Conservation (phyloP, 2,888 invertebrate genomes). For the Leptinotarsa juncta region DNA sequence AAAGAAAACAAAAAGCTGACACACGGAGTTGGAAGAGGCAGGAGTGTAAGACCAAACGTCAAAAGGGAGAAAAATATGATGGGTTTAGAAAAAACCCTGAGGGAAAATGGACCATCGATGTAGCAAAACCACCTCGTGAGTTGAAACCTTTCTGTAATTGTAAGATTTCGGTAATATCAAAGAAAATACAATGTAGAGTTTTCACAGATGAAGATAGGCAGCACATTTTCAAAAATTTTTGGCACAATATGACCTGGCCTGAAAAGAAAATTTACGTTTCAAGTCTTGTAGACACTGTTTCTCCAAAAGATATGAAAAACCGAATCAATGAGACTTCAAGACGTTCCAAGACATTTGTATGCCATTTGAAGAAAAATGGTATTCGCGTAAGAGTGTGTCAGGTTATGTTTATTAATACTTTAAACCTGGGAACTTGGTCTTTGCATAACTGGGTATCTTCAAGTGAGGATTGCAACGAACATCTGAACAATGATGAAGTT, state of each 20-base stretch:
- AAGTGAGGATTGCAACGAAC: slow-evolving; percentile 1
- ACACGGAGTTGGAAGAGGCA: slow-evolving; percentile 12
- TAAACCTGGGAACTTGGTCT: slow-evolving; percentile 1
- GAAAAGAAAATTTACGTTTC: slow-evolving; percentile 3
- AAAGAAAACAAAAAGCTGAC: slow-evolving; percentile 16
- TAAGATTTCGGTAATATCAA: slow-evolving; percentile 1
- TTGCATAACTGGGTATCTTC: slow-evolving; percentile 1
- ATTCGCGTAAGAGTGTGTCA: neutral
- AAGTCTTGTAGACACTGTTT: neutral
- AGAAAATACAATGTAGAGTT: slow-evolving; percentile 1
- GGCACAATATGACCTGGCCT: slow-evolving; percentile 13
- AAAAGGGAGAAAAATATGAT: slow-evolving; percentile 21
- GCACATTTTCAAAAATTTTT: slow-evolving; percentile 11
- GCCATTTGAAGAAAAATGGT: neutral
- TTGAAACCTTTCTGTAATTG: slow-evolving; percentile 19
- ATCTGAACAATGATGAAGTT: neutral
- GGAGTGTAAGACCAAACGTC: slow-evolving; percentile 2
- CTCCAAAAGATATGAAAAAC: slow-evolving; percentile 17
- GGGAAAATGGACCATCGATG: slow-evolving; percentile 18
- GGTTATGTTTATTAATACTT: slow-evolving; percentile 1
- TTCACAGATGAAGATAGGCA: slow-evolving; percentile 15
- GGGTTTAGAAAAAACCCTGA: slow-evolving; percentile 13
- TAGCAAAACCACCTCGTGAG: slow-evolving; percentile 21
- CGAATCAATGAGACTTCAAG: slow-evolving; percentile 20
- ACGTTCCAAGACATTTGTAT: slow-evolving; percentile 20